These are phyloP conservation scores for Pseudoips prasinana DNA, from an alignment of 2,888 invertebrate genomes.

Conservation along the genomic window DNA sequence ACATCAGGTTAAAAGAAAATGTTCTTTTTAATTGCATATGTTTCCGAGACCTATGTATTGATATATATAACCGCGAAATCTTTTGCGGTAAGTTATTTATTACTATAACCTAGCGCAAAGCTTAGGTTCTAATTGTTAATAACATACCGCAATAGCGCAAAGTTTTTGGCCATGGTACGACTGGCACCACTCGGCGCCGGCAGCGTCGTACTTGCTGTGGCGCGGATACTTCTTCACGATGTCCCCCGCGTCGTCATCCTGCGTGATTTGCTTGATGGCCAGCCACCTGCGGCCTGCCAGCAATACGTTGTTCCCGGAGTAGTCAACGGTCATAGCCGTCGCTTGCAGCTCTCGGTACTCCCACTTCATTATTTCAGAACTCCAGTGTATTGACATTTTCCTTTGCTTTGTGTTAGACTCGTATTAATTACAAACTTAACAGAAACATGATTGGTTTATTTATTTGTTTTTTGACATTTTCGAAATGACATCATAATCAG, in stretches of 20 bases:
- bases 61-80: no score
- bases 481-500: slow-evolving; percentile 9
- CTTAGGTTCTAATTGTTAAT: no score
- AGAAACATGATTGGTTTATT: slow-evolving; percentile 11
- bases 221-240: slow-evolving; percentile 89
- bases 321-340: slow-evolving; percentile 95
- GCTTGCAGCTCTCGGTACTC: slow-evolving; percentile 95
- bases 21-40: no score
- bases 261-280: slow-evolving; percentile 87
- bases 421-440: not conserved
- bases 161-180: slow-evolving; percentile 88
- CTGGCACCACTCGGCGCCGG: slow-evolving; percentile 96
- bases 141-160: slow-evolving; percentile 92
- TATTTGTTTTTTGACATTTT: not conserved
- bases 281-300: slow-evolving; percentile 92
- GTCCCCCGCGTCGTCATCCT: slow-evolving; percentile 86
- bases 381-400: slow-evolving; percentile 76
- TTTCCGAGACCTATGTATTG: no score
- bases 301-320: slow-evolving; percentile 91
- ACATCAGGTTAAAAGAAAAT: no score
- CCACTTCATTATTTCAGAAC: slow-evolving; percentile 76
- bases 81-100: no score
- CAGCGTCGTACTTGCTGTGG: slow-evolving; percentile 96
- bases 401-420: no score
- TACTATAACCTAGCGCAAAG: no score